Evolutionary conservation across 2,797 vertebrate genomes (phyloP).

Genomic region (Aselliscus stoliczkanus): DNA sequence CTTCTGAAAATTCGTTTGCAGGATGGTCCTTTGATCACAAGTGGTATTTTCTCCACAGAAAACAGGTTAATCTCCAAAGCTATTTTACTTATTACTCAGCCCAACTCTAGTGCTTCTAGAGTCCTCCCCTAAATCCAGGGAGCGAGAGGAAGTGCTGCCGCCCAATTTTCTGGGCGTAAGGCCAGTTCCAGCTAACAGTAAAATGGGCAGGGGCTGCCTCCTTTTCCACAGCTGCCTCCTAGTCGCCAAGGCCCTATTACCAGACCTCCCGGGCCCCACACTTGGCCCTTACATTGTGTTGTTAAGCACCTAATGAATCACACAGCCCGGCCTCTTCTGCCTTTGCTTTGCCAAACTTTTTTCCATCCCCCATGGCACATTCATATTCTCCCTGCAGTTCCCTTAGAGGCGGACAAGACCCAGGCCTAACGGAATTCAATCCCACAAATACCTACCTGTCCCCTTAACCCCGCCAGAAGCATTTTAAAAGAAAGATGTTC

Average conservation of each 20-base stretch:
- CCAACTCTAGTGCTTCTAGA: background rate
- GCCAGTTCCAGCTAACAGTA: background rate
- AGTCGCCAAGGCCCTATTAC: background rate
- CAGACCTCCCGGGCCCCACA: rapidly evolving
- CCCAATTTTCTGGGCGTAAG: background rate
- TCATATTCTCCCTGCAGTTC: background rate
- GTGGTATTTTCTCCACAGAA: background rate
- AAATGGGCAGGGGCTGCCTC: background rate
- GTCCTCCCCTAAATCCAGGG: background rate
- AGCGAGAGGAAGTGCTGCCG: background rate
- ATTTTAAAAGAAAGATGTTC: background rate
- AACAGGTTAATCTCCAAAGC: background rate
- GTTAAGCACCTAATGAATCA: background rate
- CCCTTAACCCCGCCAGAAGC: background rate
- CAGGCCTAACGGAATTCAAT: background rate
- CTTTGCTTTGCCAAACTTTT: background rate
- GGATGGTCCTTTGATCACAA: background rate
- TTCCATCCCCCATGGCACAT: background rate
- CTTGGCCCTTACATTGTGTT: rapidly evolving
- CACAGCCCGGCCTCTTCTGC: background rate
- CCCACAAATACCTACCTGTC: rapidly evolving
- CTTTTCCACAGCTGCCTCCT: background rate
- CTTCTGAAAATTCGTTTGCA: background rate
- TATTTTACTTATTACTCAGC: background rate
- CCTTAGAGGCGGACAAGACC: background rate